Percentiles rank a stretch among this genome's conserved stretches.
These are phyloP conservation scores for Clinocottus analis DNA, from an alignment of 2,113 vertebrate species.

Conservation along the genomic window DNA sequence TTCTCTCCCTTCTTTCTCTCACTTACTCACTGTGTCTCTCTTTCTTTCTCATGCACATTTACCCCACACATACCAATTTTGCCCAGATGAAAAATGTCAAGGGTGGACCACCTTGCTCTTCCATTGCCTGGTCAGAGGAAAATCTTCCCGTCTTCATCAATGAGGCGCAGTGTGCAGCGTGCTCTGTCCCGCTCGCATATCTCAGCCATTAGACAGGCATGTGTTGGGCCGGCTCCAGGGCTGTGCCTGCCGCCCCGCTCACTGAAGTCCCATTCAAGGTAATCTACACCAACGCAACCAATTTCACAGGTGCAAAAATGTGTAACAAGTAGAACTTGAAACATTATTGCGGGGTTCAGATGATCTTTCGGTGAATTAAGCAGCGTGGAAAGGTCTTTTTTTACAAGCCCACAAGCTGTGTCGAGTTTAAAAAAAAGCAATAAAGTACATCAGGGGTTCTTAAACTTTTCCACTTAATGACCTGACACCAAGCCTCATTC, in stretches of 20 bases:
- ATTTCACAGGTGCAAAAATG: constrained; percentile 74
- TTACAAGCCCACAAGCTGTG: constrained; percentile 22
- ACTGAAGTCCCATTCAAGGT: constrained; percentile 70
- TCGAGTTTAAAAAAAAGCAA: constrained; percentile 28
- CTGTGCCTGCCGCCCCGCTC: constrained; percentile 55
- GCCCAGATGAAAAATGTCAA: constrained; percentile 79
- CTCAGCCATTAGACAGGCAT: constrained; percentile 80
- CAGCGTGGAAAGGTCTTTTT: constrained; percentile 30
- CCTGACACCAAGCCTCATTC: neutral
- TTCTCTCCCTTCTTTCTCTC: constrained; percentile 59
- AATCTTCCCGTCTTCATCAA: constrained; percentile 79
- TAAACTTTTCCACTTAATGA: constrained; percentile 14
- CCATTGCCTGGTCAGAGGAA: constrained; percentile 75
- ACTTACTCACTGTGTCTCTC: constrained; percentile 44
- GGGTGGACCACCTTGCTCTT: constrained; percentile 78
- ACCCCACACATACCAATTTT: constrained; percentile 76
- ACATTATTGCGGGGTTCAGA: constrained; percentile 56
- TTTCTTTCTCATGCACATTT: constrained; percentile 47
- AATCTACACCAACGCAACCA: constrained; percentile 68
- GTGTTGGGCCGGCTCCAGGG: constrained; percentile 69
- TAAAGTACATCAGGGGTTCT: constrained; percentile 2
- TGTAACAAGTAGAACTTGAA: constrained; percentile 64
- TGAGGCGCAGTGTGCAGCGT: constrained; percentile 76
- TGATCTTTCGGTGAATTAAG: constrained; percentile 44
- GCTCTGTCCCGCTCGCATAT: constrained; percentile 76